Percentiles rank a stretch among this genome's conserved stretches.
Conservation (phyloP, 2,113 vertebrate species). For the Zeus faber region DNA sequence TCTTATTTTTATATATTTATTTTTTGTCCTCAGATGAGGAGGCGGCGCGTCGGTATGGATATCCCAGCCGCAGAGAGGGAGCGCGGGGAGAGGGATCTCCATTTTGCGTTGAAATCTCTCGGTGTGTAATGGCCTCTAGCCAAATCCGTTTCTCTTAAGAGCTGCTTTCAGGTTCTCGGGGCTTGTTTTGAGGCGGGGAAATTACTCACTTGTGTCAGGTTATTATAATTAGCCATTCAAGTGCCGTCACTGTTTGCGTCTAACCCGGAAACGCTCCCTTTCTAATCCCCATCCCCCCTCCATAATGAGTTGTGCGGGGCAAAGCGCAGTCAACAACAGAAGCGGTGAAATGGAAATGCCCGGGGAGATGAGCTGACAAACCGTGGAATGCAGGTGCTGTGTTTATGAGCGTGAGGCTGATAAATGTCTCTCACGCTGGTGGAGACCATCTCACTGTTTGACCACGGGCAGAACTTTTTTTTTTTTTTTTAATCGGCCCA, state of each 20-base stretch:
- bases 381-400: conserved; percentile 49
- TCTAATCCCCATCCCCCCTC: conserved; percentile 49
- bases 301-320: conserved; percentile 63
- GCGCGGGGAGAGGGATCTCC: conserved; percentile 51
- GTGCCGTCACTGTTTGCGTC: conserved; percentile 43
- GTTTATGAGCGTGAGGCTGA: conserved; percentile 53
- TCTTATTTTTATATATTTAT: conserved; percentile 22
- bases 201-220: conserved; percentile 74
- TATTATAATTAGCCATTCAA: conserved; percentile 72
- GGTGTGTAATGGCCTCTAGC: conserved; percentile 54
- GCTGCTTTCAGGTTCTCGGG: conserved; percentile 56
- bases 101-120: conserved; percentile 47
- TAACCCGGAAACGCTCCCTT: conserved; percentile 55
- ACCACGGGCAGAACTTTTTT: conserved; percentile 37
- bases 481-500: conserved; percentile 27
- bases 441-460: conserved; percentile 47
- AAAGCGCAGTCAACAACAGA: conserved; percentile 46
- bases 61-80: conserved; percentile 32
- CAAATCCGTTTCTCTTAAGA: conserved; percentile 60
- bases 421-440: conserved; percentile 48
- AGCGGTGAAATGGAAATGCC: conserved; percentile 54
- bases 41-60: conserved; percentile 49
- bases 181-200: conserved; percentile 56
- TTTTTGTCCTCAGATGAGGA: conserved; percentile 20
- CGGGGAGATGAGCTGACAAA: conserved; percentile 50